Base-by-base conservation (phyloP, 2,113 vertebrate species). In the Microtus pennsylvanicus region DNA sequence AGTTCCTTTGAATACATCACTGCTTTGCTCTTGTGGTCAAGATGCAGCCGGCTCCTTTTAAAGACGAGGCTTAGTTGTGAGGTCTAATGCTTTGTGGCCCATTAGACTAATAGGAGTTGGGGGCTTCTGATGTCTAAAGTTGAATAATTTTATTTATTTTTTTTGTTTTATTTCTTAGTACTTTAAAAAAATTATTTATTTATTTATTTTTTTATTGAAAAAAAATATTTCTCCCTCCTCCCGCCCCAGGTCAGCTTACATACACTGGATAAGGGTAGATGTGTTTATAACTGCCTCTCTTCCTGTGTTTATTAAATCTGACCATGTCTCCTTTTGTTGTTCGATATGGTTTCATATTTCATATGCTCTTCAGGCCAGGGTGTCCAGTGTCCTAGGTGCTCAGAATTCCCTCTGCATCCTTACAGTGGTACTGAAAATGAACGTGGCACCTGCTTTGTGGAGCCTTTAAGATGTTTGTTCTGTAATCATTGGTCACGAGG, bases 401-500 rank as follows among this genome's bases (percentile, higher is more conserved):
- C 75, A 90, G n/a, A 97, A 42, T 30, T 26, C 76, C 1, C 89
- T 78, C 87, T 93, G 87, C n/a, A 38, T 91, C 88, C 94, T 91
- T 77, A 94, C 5, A 94, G n/a, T 89, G 82, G 87, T 89, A 70
- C 47, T 93, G 89, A 94, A 94, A 95, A 95, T 95, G 77, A 3
- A 95, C 19, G 16, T 22, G 42, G 16, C 87, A 96, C 87, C 90
- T 97, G n/a, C 94, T 94, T 90, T 91, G 74, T 17, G 87, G 88
- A 96, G 45, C 30, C 16, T 95, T 98, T 75, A 87, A 89, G 81
- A 92, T 70, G 13, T 63, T 92, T 87, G 35, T 96, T 96, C 83
- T 95, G 9, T 3, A 95, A 88, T 30, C 85, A 94, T 47, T 83
- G 38, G 24, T 91, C 91, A 72, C 26, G 30, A 88, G 65, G 67